A percentile compares a stretch with the other conserved stretches of the same genome.
Conservation (phyloP, 2,888 invertebrate genomes). For the Girardia tigrina region DNA sequence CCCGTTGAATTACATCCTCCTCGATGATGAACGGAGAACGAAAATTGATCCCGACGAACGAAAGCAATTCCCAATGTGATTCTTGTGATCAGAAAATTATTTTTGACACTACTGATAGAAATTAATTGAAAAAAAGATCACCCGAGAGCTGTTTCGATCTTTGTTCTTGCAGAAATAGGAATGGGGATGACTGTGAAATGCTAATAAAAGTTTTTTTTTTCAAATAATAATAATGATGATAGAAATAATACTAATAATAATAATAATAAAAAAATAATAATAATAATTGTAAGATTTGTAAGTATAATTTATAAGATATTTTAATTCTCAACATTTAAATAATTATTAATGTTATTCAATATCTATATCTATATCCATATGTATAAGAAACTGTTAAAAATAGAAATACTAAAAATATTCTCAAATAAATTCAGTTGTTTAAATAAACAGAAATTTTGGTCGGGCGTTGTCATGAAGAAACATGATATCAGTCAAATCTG, state of each 20-base stretch:
- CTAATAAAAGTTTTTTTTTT: too few relatives aligned
- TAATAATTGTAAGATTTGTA: neutral
- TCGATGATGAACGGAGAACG: neutral
- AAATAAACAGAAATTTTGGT: too few relatives aligned
- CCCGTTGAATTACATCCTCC: slow-evolving; percentile 16
- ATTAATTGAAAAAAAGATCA: neutral
- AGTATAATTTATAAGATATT: neutral
- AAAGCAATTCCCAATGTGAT: slow-evolving; percentile 19
- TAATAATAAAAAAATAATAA: neutral
- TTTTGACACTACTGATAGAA: slow-evolving; percentile 17
- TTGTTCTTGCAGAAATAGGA: neutral
- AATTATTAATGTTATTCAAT: too few relatives aligned
- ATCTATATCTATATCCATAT: too few relatives aligned
- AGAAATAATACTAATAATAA: neutral
- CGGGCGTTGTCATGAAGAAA: too few relatives aligned
- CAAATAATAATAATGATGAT: neutral
- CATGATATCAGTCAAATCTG: too few relatives aligned
- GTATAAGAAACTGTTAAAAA: too few relatives aligned
- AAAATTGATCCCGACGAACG: slow-evolving; percentile 19
- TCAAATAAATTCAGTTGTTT: too few relatives aligned
- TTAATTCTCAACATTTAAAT: too few relatives aligned
- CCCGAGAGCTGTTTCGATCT: slow-evolving; percentile 15
- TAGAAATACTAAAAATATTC: too few relatives aligned
- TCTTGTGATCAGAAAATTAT: slow-evolving; percentile 14
- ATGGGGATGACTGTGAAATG: too few relatives aligned